A percentile compares a stretch with the other conserved stretches of the same genome.
These are phyloP conservation scores for Castor canadensis DNA, from an alignment of 2,113 vertebrate genomes.

Conservation along the genomic window DNA sequence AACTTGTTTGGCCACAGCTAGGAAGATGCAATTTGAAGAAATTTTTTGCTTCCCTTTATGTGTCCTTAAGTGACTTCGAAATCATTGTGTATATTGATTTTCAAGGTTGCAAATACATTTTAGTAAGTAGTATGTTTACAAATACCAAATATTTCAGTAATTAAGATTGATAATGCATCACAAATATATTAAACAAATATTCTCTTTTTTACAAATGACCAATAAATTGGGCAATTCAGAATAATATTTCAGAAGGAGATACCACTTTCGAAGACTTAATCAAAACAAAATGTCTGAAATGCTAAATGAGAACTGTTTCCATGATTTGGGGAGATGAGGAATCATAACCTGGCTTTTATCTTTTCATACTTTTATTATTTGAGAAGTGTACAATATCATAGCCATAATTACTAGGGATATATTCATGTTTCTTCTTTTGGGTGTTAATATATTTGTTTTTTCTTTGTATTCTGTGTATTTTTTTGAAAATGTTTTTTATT, in stretches of 20 bases:
- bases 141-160: not conserved
- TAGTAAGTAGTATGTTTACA: not conserved
- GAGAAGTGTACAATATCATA: not conserved
- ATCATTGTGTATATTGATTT: not conserved
- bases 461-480: no score
- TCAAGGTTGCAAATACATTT: not conserved
- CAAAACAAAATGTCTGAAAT: not conserved
- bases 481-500: no score
- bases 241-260: not conserved
- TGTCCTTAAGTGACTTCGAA: not conserved
- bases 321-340: not conserved
- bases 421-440: not conserved
- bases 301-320: not conserved
- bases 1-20: not conserved
- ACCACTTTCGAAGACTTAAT: not conserved
- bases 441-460: not conserved
- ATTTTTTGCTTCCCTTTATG: not conserved
- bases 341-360: not conserved
- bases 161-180: not conserved
- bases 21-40: not conserved
- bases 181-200: not conserved
- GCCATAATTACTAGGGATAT: not conserved
- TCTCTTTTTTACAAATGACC: not conserved
- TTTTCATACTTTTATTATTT: not conserved
- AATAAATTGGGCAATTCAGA: not conserved